A percentile compares a stretch with the other conserved stretches of the same genome.
These are phyloP conservation scores for Nanger granti DNA, from an alignment of 2,113 vertebrate species.

Conservation along the genomic window DNA sequence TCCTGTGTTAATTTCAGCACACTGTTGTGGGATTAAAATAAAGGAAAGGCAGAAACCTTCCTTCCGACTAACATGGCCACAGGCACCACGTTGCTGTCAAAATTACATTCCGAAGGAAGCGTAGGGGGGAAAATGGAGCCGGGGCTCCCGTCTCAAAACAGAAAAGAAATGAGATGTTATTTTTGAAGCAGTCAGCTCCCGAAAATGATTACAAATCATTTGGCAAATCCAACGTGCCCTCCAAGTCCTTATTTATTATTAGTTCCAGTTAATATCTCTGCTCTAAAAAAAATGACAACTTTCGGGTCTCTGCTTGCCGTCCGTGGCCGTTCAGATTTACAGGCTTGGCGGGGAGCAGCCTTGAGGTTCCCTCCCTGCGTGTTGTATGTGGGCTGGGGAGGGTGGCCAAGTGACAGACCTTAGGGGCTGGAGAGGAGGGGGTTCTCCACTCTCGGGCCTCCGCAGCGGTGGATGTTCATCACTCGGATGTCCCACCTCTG, in stretches of 20 bases:
- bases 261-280: slow-evolving; percentile 30
- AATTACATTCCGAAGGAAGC: slow-evolving; percentile 44
- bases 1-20: neutral
- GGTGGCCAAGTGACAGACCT: neutral
- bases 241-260: slow-evolving; percentile 7
- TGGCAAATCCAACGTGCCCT: neutral
- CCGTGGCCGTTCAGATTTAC: neutral
- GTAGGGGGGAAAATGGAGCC: neutral
- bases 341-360: neutral
- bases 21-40: slow-evolving; percentile 15
- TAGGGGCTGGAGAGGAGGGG: neutral
- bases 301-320: neutral
- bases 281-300: neutral
- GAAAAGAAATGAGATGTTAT: slow-evolving; percentile 47
- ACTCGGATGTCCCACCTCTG: neutral
- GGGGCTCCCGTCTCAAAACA: slow-evolving; percentile 2
- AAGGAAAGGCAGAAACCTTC: slow-evolving; percentile 8
- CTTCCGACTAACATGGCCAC: slow-evolving; percentile 22
- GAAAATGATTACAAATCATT: slow-evolving; percentile 31
- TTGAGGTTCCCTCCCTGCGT: neutral
- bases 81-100: slow-evolving; percentile 18
- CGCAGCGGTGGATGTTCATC: neutral
- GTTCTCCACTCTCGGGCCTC: neutral
- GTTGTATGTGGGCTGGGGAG: neutral
- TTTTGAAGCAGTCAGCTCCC: slow-evolving; percentile 24